Conservation (phyloP, 2,888 invertebrate species). For the Leucozona laternaria region DNA sequence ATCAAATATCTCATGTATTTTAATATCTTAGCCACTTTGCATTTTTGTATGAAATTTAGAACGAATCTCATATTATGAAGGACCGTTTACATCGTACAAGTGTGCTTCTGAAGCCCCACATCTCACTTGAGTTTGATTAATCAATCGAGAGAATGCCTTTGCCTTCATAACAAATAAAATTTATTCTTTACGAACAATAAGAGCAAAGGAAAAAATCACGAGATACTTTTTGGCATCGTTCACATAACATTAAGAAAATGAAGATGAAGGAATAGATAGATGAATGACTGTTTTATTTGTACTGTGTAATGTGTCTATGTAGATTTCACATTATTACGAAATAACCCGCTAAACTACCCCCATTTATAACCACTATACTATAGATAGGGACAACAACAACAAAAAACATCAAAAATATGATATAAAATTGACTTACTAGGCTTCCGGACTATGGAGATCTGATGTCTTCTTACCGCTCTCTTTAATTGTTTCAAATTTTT, state of each 20-base stretch:
- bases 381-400: constrained; percentile 11
- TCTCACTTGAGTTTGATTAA: constrained; percentile 53
- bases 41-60: constrained; percentile 37
- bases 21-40: constrained; percentile 4
- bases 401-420: not conserved
- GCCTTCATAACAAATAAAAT: constrained; percentile 30
- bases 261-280: constrained; percentile 11
- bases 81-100: constrained; percentile 34
- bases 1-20: not conserved
- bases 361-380: not conserved
- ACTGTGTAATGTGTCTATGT: not conserved
- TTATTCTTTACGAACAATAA: constrained; percentile 13
- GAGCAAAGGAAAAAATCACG: constrained; percentile 33
- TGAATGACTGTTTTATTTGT: constrained; percentile 7
- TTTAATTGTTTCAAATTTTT: constrained; percentile 90
- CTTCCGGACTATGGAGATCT: constrained; percentile 88
- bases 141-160: constrained; percentile 42
- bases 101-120: constrained; percentile 31
- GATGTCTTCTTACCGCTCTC: constrained; percentile 88
- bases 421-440: constrained; percentile 85
- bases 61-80: constrained; percentile 33
- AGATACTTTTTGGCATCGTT: constrained; percentile 59
- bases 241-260: constrained; percentile 6
- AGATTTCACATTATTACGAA: constrained; percentile 58
- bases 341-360: constrained; percentile 54